A percentile compares a stretch with the other conserved stretches of the same genome.
These are phyloP conservation scores for Scaptomyza hsui DNA, from an alignment of 1,140 invertebrate genomes.

Conservation along the genomic window DNA sequence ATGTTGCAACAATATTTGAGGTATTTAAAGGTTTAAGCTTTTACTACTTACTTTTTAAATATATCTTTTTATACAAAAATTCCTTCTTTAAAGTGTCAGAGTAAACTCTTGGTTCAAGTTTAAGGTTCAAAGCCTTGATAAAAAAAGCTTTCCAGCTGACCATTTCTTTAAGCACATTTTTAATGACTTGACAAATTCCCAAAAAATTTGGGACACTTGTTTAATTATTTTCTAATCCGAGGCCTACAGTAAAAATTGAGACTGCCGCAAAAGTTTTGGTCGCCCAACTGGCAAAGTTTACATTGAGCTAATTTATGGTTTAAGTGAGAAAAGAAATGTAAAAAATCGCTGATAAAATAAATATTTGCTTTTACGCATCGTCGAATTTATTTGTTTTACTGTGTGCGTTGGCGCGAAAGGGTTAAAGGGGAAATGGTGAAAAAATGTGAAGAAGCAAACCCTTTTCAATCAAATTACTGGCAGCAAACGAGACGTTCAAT, in stretches of 20 bases:
- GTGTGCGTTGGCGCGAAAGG: not conserved
- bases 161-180: not conserved
- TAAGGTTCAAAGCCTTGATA: not conserved
- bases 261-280: slow-evolving; percentile 20
- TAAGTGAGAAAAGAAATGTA: slow-evolving; percentile 3
- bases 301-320: no score
- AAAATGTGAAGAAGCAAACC: slow-evolving; percentile 33
- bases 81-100: no score
- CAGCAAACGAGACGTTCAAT: slow-evolving; percentile 58
- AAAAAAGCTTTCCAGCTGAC: not conserved
- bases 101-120: no score
- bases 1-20: no score
- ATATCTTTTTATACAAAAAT: no score
- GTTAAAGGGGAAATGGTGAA: not conserved
- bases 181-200: not conserved
- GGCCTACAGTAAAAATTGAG: slow-evolving; percentile 2
- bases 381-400: slow-evolving; percentile 71
- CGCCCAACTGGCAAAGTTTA: slow-evolving; percentile 55
- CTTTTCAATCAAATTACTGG: slow-evolving; percentile 77
- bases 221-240: slow-evolving; percentile 69
- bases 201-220: slow-evolving; percentile 32
- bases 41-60: no score
- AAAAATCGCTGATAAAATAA: slow-evolving; percentile 49
- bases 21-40: no score
- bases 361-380: slow-evolving; percentile 56